Conservation (phyloP, 2,797 vertebrate genomes). For the Cyprinodon diabolis region DNA sequence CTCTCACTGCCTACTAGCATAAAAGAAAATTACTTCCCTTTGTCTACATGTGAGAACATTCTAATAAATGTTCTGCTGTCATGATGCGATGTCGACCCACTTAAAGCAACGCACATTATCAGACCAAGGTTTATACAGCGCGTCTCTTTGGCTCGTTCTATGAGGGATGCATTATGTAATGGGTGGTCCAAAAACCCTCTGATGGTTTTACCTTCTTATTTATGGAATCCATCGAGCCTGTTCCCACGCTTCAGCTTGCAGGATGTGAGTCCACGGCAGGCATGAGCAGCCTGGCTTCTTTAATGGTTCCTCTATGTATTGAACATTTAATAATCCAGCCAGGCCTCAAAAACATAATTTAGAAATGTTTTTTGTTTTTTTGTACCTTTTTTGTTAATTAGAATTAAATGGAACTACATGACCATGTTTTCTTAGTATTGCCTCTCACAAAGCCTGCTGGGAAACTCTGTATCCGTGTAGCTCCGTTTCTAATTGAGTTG, state of each 20-base stretch:
- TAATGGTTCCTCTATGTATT: slow-evolving; percentile 17
- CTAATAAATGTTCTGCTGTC: slow-evolving; percentile 27
- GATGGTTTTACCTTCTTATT: slow-evolving; percentile 17
- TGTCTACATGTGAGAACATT: slow-evolving; percentile 13
- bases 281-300: slow-evolving; percentile 10
- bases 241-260: slow-evolving; percentile 11
- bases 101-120: slow-evolving; percentile 34
- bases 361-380: background rate
- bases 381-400: background rate
- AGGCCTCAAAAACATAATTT: background rate
- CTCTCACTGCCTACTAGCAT: background rate
- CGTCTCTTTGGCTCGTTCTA: slow-evolving; percentile 6
- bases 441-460: background rate
- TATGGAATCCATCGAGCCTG: slow-evolving; percentile 19
- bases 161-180: slow-evolving; percentile 29
- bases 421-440: background rate
- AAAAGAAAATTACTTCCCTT: slow-evolving; percentile 12
- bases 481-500: slow-evolving; percentile 25
- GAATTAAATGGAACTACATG: background rate
- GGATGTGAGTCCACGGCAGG: slow-evolving; percentile 26
- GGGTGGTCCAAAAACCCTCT: slow-evolving; percentile 22
- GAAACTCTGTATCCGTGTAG: slow-evolving; percentile 13
- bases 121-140: slow-evolving; percentile 19
- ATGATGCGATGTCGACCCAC: slow-evolving; percentile 37
- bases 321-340: background rate